Evolutionary conservation across 2,797 vertebrate genomes (phyloP).

Genomic region (Megaceryle alcyon): DNA sequence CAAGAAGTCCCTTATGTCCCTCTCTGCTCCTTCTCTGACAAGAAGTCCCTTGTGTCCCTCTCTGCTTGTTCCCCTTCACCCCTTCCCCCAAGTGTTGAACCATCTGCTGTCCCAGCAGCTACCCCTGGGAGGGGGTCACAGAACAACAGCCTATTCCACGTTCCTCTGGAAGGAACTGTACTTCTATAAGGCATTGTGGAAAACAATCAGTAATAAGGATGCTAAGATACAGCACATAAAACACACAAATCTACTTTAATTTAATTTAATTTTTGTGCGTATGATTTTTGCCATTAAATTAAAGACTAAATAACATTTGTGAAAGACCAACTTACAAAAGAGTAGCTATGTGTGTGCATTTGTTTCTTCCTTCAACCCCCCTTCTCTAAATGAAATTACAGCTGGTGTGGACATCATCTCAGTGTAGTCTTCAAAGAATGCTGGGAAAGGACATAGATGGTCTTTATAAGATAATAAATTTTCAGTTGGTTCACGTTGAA

Average conservation of each 20-base stretch:
- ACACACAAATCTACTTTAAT: not conserved
- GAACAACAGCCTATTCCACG: not conserved
- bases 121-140: not conserved
- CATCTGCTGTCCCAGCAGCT: not conserved
- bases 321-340: not conserved
- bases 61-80: not conserved
- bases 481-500: slow-evolving; percentile 80
- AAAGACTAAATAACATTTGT: not conserved
- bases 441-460: slow-evolving; percentile 34
- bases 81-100: not conserved
- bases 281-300: not conserved
- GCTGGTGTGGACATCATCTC: not conserved
- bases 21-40: not conserved
- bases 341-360: not conserved
- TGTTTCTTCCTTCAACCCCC: not conserved
- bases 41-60: not conserved
- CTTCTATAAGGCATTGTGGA: not conserved
- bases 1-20: not conserved
- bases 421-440: not conserved
- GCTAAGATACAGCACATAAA: not conserved
- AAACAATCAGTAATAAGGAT: not conserved
- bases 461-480: slow-evolving; percentile 73
- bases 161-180: not conserved
- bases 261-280: not conserved
- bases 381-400: slow-evolving; percentile 17